Evolutionary conservation across 2,888 invertebrate genomes (phyloP).

Genomic region (Spisula solida): DNA sequence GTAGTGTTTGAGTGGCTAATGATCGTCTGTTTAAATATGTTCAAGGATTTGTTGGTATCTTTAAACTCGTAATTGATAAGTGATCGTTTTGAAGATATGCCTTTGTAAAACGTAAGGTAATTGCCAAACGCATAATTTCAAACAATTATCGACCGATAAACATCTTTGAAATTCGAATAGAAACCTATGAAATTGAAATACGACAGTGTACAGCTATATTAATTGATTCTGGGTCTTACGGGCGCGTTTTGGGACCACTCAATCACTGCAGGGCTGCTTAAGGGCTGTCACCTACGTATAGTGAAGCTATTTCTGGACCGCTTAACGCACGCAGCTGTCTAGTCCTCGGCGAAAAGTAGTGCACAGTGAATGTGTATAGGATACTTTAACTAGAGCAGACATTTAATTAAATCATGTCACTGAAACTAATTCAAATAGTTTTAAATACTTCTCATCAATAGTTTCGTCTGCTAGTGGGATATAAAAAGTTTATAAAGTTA

Average conservation of each 20-base stretch:
- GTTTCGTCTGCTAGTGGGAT: not conserved
- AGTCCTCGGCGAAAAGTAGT: constrained; percentile 3
- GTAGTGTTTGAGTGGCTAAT: constrained; percentile 27
- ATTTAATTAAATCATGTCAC: not conserved
- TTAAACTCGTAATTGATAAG: constrained; percentile 23
- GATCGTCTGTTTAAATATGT: not conserved
- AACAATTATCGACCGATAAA: constrained; percentile 12
- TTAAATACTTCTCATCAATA: not conserved
- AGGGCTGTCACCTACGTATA: not conserved
- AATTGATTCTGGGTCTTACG: constrained; percentile 5
- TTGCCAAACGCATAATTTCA: constrained; percentile 8
- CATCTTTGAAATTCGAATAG: constrained; percentile 18
- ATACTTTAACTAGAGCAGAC: not conserved
- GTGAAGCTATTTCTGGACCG: constrained; percentile 15
- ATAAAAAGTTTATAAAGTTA: constrained; percentile 44
- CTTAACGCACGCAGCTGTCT: constrained; percentile 32
- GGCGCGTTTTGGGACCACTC: not conserved
- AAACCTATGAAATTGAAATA: not conserved
- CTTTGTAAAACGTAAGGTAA: not conserved
- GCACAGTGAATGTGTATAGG: not conserved
- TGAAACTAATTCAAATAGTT: not conserved
- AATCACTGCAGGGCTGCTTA: not conserved
- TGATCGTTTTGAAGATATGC: not conserved
- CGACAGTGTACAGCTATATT: not conserved
- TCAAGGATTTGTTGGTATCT: constrained; percentile 3